Percentiles rank a stretch among this genome's conserved stretches.
Evolutionary conservation across 2,888 invertebrate species (phyloP).

Genomic region (Phorcus lineatus): DNA sequence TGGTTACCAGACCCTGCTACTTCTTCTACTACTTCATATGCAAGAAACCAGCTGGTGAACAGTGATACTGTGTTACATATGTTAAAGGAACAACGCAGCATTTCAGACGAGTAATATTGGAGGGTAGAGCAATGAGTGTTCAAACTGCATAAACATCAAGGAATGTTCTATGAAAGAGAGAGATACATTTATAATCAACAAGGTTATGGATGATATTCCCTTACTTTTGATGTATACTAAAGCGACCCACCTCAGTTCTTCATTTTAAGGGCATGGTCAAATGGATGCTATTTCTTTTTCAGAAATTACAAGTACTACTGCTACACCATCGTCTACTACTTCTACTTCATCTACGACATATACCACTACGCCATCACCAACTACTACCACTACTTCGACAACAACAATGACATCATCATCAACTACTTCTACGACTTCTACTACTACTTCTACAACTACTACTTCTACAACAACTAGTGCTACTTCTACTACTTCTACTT

Average conservation of each 20-base stretch:
- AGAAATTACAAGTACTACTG: neutral
- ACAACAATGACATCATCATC: neutral
- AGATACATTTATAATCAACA: too few species aligned
- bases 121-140: too few species aligned
- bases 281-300: neutral
- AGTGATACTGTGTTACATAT: too few species aligned
- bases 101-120: too few species aligned
- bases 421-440: neutral
- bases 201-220: too few species aligned
- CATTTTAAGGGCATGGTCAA: too few species aligned
- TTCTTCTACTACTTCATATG: slow-evolving; percentile 2
- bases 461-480: neutral
- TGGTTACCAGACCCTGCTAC: neutral
- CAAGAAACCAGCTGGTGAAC: neutral
- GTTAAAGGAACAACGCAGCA: too few species aligned
- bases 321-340: slow-evolving; percentile 5
- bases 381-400: neutral
- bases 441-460: neutral
- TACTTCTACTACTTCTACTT: neutral
- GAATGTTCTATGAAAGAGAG: too few species aligned
- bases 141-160: too few species aligned
- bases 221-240: too few species aligned
- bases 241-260: too few species aligned
- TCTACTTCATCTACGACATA: neutral
- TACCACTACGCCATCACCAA: neutral